Conservation (phyloP, 1,140 invertebrate genomes). For the Thereuonema tuberculata region DNA sequence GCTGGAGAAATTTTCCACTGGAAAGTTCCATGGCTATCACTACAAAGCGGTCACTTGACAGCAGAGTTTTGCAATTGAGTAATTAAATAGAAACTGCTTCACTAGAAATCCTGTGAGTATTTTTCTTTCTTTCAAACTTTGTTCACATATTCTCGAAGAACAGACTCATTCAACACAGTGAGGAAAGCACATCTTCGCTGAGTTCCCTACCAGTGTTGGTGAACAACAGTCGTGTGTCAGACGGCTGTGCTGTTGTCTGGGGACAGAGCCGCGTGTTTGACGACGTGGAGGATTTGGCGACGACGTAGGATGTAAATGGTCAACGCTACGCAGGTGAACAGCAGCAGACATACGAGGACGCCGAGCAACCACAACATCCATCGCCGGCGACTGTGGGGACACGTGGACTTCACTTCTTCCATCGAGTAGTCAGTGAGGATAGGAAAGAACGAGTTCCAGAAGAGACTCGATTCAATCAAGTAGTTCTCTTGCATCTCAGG, state of each 20-base stretch:
- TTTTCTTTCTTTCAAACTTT: no score
- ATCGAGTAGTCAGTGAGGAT: constrained; percentile 25
- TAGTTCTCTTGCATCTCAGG: constrained; percentile 22
- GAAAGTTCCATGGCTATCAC: no score
- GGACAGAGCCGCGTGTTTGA: neutral
- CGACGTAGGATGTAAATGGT: neutral
- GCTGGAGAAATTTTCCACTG: no score
- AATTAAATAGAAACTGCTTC: no score
- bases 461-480: constrained; percentile 22
- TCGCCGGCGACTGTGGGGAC: neutral
- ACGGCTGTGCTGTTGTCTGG: constrained; percentile 9
- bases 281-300: neutral
- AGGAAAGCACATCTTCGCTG: no score
- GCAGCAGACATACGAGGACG: neutral
- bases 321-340: neutral
- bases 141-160: no score
- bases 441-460: constrained; percentile 27
- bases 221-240: no score
- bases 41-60: no score
- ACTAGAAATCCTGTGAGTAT: no score
- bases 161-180: no score
- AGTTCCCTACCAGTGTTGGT: no score
- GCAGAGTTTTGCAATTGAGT: no score
- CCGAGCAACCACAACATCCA: constrained; percentile 3
- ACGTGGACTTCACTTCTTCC: neutral